A percentile compares a stretch with the other conserved stretches of the same genome.
phyloP scores from a whole-genome alignment of 2,113 vertebrate species.

The Boulengeromyrus knoepffleri region DNA sequence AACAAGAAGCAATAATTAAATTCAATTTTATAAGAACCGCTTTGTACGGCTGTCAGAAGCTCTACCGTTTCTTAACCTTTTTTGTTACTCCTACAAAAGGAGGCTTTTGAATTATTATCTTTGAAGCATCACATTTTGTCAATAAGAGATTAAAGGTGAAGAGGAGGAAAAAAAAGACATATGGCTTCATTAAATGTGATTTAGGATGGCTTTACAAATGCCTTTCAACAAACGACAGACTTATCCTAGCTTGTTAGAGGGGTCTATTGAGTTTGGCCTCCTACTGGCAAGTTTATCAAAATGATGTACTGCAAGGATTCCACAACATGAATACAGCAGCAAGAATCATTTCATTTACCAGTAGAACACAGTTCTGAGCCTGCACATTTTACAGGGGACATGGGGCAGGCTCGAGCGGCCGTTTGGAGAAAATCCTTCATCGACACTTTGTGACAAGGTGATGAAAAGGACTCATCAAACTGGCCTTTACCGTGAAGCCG shows the following conservation, averaged over 20 bases:
- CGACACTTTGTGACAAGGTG: neutral
- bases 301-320: constrained; percentile 27
- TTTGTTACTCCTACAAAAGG: constrained; percentile 50
- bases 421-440: neutral
- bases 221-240: constrained; percentile 22
- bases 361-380: constrained; percentile 25
- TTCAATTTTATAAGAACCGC: constrained; percentile 50
- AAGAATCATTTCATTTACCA: constrained; percentile 20
- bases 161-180: constrained; percentile 41
- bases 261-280: constrained; percentile 30
- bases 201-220: constrained; percentile 24
- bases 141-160: constrained; percentile 63
- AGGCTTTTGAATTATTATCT: constrained; percentile 61
- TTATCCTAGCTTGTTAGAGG: constrained; percentile 29
- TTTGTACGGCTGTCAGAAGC: constrained; percentile 45
- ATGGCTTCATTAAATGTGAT: constrained; percentile 60
- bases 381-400: neutral
- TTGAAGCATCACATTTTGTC: constrained; percentile 47
- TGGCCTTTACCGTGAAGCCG: neutral
- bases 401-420: neutral
- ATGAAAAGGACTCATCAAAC: neutral
- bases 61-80: constrained; percentile 53
- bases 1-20: constrained; percentile 50
- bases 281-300: constrained; percentile 36
- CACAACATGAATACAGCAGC: constrained; percentile 27